Base-by-base conservation (phyloP, 2,113 vertebrate species). In the Tychaedon coryphoeus region DNA sequence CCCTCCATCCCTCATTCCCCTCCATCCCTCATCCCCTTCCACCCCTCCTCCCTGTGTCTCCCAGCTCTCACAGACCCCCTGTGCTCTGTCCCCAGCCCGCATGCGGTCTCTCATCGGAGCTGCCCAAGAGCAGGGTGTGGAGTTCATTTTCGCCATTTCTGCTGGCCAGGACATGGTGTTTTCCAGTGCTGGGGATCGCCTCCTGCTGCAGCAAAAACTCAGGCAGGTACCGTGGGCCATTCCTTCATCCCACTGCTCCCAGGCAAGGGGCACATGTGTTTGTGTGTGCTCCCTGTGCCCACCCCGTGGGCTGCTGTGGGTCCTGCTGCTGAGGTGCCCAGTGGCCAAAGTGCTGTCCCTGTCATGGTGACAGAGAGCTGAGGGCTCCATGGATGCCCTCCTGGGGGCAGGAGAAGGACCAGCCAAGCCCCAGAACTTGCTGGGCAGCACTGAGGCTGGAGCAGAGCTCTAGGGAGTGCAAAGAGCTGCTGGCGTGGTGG, bases 151-250 rank as follows among this genome's bases (percentile, higher is more conserved):
- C 0, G 98, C 98, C n/a, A 95, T 99, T 64, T 99, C 98, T 86
- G 98, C 98, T 16, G 98, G 98, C 76, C 98, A 99, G 96, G 98
- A 99, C 96, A 98, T 99, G 19, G 98, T 99, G 86, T 99, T 99
- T 83, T 99, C 98, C 5, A 99, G 98, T 50, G 82, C 98, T 1
- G 98, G 98, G 73, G 98, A 99, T 92, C 77, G 98, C 85, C 98
- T 98, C 14, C 97, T 99, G 64, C 98, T 99, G 61, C 98, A 98
- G 94, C 98, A 98, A 95, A 99, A 99, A 93, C 97, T 99, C 84
- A 98, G 97, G 98, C 98, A 99, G 98, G 98, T 98, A 95, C 53
- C 78, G 77, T 97, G 93, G 96, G 82, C 90, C 61, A 10, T 92
- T 97, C 60, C 86, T 96, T 95, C 82, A 60, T 86, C 86, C 91